Conservation (phyloP, 2,797 vertebrate species). For the Phataginus tetradactyla region DNA sequence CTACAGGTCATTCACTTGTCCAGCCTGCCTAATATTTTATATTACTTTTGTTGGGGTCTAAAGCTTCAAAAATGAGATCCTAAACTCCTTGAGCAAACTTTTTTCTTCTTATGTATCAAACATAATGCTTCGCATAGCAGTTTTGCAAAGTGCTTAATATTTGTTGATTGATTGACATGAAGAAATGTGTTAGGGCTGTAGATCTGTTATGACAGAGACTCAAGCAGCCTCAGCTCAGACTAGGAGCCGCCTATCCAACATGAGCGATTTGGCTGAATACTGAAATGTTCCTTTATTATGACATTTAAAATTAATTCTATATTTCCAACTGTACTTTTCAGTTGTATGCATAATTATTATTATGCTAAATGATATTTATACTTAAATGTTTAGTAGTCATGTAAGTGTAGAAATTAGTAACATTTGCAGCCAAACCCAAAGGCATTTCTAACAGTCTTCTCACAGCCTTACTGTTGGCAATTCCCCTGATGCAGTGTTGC, state of each 20-base stretch:
- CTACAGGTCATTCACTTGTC: background rate
- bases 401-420: conserved; percentile 40
- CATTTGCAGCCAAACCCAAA: conserved; percentile 22
- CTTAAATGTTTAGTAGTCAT: conserved; percentile 59
- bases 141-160: conserved; percentile 30
- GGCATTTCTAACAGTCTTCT: conserved; percentile 36
- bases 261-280: conserved; percentile 43
- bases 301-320: conserved; percentile 69
- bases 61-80: background rate
- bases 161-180: conserved; percentile 67
- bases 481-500: background rate
- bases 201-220: conserved; percentile 68
- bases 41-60: background rate
- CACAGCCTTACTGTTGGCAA: background rate
- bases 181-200: conserved; percentile 52
- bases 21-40: background rate
- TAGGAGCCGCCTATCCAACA: conserved; percentile 43
- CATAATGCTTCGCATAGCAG: background rate
- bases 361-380: conserved; percentile 61
- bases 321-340: conserved; percentile 65
- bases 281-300: conserved; percentile 63
- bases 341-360: conserved; percentile 38
- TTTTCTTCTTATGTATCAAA: background rate
- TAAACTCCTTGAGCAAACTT: background rate
- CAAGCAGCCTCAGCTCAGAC: conserved; percentile 32